Conservation (phyloP, 2,113 vertebrate genomes). For the Apeltes quadracus region DNA sequence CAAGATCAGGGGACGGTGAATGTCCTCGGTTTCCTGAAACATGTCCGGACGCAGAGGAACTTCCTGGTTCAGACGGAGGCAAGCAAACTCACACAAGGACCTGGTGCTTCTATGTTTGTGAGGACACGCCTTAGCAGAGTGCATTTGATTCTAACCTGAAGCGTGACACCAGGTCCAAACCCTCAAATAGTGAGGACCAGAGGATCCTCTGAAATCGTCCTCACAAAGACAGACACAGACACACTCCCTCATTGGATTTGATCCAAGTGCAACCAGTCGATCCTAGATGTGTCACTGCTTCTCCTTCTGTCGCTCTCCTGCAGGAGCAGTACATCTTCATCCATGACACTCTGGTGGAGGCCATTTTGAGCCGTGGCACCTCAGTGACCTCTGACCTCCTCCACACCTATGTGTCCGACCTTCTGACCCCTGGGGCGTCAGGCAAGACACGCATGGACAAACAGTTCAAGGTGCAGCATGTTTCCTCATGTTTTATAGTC, state of each 20-base stretch:
- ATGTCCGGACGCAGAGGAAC: slow-evolving; percentile 96
- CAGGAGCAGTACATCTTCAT: slow-evolving; percentile 98
- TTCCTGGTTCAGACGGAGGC: slow-evolving; percentile 98
- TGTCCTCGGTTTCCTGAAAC: slow-evolving; percentile 94
- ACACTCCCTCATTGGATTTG: neutral
- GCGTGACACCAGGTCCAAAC: neutral
- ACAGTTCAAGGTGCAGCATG: slow-evolving; percentile 88
- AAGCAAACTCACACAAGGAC: slow-evolving; percentile 31
- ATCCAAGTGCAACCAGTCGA: neutral
- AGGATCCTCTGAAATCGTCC: neutral
- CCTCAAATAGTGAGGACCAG: neutral
- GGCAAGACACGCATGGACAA: slow-evolving; percentile 92
- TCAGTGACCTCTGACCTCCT: slow-evolving; percentile 88
- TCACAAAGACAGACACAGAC: slow-evolving; percentile 9
- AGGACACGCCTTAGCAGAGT: neutral
- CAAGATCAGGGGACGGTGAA: slow-evolving; percentile 91
- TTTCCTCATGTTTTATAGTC: neutral
- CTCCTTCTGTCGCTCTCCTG: neutral
- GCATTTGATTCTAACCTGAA: neutral
- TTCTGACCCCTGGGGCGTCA: slow-evolving; percentile 88
- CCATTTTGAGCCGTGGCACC: slow-evolving; percentile 91
- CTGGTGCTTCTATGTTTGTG: neutral
- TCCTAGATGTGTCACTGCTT: neutral
- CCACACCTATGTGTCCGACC: slow-evolving; percentile 90
- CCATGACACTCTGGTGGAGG: slow-evolving; percentile 92